Base-by-base conservation (phyloP, 2,113 vertebrate species). In the Aspiorhynchus laticeps region DNA sequence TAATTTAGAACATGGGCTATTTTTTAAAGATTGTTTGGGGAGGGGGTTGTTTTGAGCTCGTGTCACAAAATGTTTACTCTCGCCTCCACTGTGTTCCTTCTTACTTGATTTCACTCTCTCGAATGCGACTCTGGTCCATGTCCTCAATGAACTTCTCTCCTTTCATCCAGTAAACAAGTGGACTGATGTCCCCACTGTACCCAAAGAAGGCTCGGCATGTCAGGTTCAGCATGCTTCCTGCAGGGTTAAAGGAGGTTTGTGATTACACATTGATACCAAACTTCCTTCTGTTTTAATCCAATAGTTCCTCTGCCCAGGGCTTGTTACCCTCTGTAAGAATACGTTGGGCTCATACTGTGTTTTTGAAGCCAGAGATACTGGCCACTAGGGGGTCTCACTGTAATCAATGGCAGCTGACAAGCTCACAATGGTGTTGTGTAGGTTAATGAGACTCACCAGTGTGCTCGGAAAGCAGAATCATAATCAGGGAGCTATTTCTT, bases 121-220 rank as follows among this genome's bases (percentile, higher is more conserved):
- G 97, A 87, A 99, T 95, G 90, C 97, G 93, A 91, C 96, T 98
- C 91, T 99, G 97, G 92, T 99, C 98, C 95, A 99, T 94, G 93
- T 99, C 98, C 93, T 99, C 98, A 87, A 99, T 99, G 93, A 99
- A 99, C 90, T 98, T 99, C 90, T 99, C 98, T 63, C 98, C 98
- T 95, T 99, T 99, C 97, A 99, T 99, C 98, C 98, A 99, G 93
- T 99, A 99, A 93, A 99, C 96, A 91, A 99, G 95, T n/a, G 98
- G 97, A 90, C 97, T 98, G 91, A 96, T 97, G 26, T 98, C 98
- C 59, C 98, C 97, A 73, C 97, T 98, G 91, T 98, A 99, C 71
- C 98, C 98, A 87, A 99, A 99, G 93, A 99, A 99, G 46, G 98
- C 98, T 93, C 96, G 93, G 93, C 98, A 99, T 41, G 98, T 99